phyloP scores from a whole-genome alignment of 1,140 invertebrate genomes.

The Drosophila ambigua region DNA sequence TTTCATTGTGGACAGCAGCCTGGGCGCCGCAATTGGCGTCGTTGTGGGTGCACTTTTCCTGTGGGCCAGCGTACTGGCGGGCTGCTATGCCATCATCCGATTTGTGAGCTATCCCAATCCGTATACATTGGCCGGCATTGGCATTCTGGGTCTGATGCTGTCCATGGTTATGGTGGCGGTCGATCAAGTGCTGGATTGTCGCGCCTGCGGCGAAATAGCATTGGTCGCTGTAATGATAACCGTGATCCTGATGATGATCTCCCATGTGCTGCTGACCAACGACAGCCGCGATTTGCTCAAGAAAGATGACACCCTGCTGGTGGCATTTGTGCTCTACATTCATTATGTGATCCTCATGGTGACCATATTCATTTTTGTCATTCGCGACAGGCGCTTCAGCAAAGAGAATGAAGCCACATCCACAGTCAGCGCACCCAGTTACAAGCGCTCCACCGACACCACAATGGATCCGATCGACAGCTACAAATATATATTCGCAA shows the following conservation, averaged over 20 bases:
- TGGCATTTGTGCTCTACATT: conserved; percentile 45
- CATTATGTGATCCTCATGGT: conserved; percentile 45
- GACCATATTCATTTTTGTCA: conserved; percentile 18
- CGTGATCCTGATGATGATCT: conserved; percentile 11
- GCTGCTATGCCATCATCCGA: conserved; percentile 17
- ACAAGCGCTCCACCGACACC: no score
- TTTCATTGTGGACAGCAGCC: conserved; percentile 28
- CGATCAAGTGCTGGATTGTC: background rate
- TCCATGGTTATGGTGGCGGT: background rate
- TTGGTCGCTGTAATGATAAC: conserved; percentile 18
- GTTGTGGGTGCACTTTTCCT: background rate
- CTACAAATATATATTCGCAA: no score
- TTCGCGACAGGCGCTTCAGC: no score
- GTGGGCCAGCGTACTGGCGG: background rate
- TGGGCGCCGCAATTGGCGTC: background rate
- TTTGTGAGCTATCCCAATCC: conserved; percentile 27
- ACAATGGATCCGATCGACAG: no score
- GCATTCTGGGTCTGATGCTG: conserved; percentile 25
- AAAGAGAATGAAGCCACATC: no score
- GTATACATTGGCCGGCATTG: conserved; percentile 4
- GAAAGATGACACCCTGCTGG: conserved; percentile 17
- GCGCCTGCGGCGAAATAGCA: conserved; percentile 10
- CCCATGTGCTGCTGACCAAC: conserved; percentile 33
- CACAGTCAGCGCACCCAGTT: no score
- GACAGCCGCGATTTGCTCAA: conserved; percentile 12